Evolutionary conservation across 2,888 invertebrate species (phyloP).

Genomic region (Branchellion lobata): DNA sequence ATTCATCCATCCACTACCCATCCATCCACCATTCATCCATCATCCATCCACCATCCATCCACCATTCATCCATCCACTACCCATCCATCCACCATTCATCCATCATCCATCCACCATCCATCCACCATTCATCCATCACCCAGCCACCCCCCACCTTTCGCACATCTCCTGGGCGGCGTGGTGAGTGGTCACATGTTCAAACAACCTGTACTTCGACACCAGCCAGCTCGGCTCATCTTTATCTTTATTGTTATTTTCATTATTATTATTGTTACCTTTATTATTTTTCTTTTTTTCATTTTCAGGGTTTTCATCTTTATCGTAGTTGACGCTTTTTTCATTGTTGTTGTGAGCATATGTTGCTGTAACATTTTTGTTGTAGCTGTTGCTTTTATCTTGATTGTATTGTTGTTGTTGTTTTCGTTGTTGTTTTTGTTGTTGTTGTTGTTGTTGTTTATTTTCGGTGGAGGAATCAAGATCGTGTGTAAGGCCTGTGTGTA

Average conservation of each 20-base stretch:
- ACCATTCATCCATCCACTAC: conserved; percentile 1
- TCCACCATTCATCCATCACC: conserved; percentile 9
- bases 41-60: conserved; percentile 7
- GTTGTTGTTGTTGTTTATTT: not conserved
- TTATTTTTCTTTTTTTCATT: not conserved
- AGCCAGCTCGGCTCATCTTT: conserved; percentile 19
- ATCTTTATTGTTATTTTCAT: not conserved
- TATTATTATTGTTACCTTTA: not conserved
- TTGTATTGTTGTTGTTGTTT: not conserved
- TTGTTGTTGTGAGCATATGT: not conserved
- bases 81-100: conserved; percentile 6
- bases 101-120: conserved; percentile 6
- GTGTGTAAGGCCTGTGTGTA: not conserved
- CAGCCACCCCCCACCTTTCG: conserved; percentile 22
- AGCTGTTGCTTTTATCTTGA: too few relatives aligned
- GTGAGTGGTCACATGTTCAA: conserved; percentile 49
- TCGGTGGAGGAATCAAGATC: not conserved
- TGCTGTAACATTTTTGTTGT: too few relatives aligned
- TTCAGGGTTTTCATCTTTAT: not conserved
- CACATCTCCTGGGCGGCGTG: conserved; percentile 50
- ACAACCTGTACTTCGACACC: conserved; percentile 49
- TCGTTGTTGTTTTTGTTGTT: not conserved
- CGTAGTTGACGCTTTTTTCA: not conserved
- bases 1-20: not conserved
- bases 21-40: not conserved